Conservation (phyloP, 2,797 vertebrate genomes). For the Harpagifer antarcticus region DNA sequence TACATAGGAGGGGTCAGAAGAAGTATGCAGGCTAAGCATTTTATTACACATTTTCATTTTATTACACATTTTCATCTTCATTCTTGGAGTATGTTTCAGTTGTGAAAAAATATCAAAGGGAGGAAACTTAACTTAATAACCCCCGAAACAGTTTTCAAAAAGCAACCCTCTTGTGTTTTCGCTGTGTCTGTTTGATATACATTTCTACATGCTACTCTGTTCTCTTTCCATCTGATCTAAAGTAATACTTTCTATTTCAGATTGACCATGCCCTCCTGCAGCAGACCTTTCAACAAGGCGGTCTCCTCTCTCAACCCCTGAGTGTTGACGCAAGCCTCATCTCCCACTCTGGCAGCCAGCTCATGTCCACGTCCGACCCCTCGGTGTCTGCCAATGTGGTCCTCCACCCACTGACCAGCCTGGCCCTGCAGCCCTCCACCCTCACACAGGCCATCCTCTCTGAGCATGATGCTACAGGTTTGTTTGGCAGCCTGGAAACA, state of each 20-base stretch:
- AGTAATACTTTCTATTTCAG: constrained; percentile 73
- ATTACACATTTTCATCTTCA: background rate
- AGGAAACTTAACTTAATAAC: background rate
- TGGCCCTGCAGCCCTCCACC: constrained; percentile 90
- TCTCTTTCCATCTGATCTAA: constrained; percentile 23
- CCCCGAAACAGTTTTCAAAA: background rate
- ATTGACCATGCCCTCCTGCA: constrained; percentile 94
- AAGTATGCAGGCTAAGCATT: background rate
- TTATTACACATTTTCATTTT: background rate
- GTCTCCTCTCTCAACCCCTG: constrained; percentile 90
- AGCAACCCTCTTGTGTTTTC: background rate
- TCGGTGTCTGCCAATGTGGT: constrained; percentile 91
- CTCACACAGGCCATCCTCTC: constrained; percentile 88
- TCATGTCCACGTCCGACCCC: constrained; percentile 85
- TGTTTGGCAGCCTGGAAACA: constrained; percentile 17
- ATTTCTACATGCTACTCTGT: background rate
- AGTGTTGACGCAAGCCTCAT: constrained; percentile 85
- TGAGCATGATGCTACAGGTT: constrained; percentile 90
- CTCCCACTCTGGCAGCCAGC: constrained; percentile 83
- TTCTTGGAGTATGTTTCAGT: background rate
- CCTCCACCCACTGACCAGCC: constrained; percentile 92
- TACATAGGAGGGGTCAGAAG: background rate
- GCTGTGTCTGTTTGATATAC: background rate
- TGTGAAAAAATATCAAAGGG: background rate
- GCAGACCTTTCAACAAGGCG: constrained; percentile 94